Evolutionary conservation across 2,113 vertebrate genomes (phyloP).

Genomic region (Grallaria varia): DNA sequence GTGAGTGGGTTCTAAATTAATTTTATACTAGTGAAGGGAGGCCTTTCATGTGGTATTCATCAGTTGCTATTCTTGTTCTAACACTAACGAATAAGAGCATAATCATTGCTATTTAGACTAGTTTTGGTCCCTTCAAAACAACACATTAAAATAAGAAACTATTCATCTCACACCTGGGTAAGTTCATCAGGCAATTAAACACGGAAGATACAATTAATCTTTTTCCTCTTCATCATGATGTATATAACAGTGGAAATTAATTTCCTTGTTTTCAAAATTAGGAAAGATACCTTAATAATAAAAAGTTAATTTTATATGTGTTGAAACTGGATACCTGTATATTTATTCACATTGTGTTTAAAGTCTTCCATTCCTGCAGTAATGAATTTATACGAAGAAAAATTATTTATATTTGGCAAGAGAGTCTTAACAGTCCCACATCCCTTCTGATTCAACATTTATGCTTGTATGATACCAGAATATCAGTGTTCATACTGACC

Average conservation of each 20-base stretch:
- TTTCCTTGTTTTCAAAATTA: not conserved
- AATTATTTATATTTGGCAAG: not conserved
- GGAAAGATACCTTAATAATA: not conserved
- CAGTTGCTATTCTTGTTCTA: constrained; percentile 54
- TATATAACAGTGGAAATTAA: not conserved
- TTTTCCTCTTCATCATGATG: not conserved
- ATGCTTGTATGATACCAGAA: not conserved
- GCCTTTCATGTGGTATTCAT: constrained; percentile 33
- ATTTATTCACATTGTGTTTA: not conserved
- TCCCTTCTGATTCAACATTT: not conserved
- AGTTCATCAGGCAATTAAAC: constrained; percentile 25
- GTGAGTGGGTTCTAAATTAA: constrained; percentile 16
- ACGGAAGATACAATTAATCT: not conserved
- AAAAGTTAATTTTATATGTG: not conserved
- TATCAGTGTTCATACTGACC: not conserved
- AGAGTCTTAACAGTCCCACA: not conserved
- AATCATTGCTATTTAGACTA: constrained; percentile 38
- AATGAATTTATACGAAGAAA: not conserved
- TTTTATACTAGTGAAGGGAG: constrained; percentile 12
- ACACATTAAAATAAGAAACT: constrained; percentile 50
- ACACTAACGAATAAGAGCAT: constrained; percentile 36
- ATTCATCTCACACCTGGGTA: constrained; percentile 22
- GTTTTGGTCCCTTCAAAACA: constrained; percentile 22
- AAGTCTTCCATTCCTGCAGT: not conserved
- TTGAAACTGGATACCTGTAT: not conserved